Evolutionary conservation across 2,888 invertebrate species (phyloP).

Genomic region (Erpobdella octoculata): DNA sequence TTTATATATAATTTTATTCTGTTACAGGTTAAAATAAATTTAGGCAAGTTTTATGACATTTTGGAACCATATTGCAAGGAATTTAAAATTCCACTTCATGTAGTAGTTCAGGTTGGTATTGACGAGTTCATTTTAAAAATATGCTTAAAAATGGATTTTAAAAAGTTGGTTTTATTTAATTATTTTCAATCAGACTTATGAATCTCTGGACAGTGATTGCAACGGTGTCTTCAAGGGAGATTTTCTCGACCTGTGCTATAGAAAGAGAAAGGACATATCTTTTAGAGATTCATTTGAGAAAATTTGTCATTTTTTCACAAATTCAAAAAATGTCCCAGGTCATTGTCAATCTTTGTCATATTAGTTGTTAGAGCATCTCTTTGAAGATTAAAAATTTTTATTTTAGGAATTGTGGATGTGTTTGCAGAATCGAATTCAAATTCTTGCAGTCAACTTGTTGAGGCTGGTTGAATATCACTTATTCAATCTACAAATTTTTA

Average conservation of each 20-base stretch:
- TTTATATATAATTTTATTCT: background rate
- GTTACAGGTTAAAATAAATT: background rate
- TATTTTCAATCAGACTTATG: background rate
- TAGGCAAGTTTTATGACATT: background rate
- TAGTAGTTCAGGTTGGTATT: background rate
- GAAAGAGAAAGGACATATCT: background rate
- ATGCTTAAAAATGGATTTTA: too few relatives aligned
- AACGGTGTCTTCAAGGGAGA: background rate
- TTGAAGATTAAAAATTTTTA: too few relatives aligned
- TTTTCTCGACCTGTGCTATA: background rate
- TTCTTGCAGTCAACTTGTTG: background rate
- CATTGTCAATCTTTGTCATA: too few relatives aligned
- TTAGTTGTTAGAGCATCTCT: too few relatives aligned
- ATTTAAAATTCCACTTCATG: background rate
- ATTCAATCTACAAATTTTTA: background rate
- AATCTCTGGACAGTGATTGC: background rate
- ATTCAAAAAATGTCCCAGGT: background rate
- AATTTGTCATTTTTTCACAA: background rate
- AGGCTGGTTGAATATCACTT: background rate
- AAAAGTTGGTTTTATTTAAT: too few relatives aligned
- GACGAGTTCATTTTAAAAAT: background rate
- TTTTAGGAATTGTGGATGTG: background rate
- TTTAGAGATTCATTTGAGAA: conserved; percentile 5
- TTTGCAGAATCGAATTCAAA: background rate
- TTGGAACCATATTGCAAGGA: background rate